Evolutionary conservation across 64 coral and sea anemone genomes (phyloP).

Genomic region (Pocillopora damicornis): DNA sequence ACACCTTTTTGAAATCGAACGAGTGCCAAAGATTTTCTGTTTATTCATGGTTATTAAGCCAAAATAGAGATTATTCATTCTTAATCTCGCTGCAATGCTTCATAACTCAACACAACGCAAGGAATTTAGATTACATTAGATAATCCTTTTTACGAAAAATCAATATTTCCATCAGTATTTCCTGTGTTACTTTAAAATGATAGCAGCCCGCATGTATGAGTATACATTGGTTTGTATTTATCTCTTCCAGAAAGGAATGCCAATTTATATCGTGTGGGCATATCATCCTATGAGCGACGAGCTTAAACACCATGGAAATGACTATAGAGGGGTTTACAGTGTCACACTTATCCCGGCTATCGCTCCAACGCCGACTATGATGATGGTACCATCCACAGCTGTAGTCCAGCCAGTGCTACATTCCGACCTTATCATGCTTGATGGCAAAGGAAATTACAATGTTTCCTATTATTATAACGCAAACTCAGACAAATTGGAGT

Average conservation of each 20-base stretch:
- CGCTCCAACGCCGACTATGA: not conserved
- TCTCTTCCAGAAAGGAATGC: slow-evolving; percentile 21
- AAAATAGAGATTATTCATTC: too few species aligned
- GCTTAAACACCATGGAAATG: not conserved
- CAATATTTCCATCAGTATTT: too few species aligned
- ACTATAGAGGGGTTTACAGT: not conserved
- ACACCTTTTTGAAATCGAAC: too few species aligned
- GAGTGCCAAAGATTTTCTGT: too few species aligned
- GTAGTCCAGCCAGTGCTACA: not conserved
- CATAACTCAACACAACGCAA: too few species aligned
- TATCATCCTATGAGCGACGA: slow-evolving; percentile 9
- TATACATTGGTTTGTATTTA: not conserved
- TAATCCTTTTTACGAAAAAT: not conserved
- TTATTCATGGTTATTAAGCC: too few species aligned
- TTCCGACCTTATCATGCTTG: too few species aligned
- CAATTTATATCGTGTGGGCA: slow-evolving; percentile 41
- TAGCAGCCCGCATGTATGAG: too few species aligned
- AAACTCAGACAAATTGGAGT: not conserved
- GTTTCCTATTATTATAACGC: not conserved
- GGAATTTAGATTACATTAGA: too few species aligned
- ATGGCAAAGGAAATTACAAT: not conserved
- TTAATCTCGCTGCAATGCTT: too few species aligned
- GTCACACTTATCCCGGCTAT: not conserved
- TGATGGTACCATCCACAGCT: not conserved
- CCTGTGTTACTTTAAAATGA: too few species aligned